A percentile compares a stretch with the other conserved stretches of the same genome.
These are phyloP conservation scores for Meloidogyne floridensis DNA, from an alignment of 1,140 invertebrate species.

Conservation along the genomic window DNA sequence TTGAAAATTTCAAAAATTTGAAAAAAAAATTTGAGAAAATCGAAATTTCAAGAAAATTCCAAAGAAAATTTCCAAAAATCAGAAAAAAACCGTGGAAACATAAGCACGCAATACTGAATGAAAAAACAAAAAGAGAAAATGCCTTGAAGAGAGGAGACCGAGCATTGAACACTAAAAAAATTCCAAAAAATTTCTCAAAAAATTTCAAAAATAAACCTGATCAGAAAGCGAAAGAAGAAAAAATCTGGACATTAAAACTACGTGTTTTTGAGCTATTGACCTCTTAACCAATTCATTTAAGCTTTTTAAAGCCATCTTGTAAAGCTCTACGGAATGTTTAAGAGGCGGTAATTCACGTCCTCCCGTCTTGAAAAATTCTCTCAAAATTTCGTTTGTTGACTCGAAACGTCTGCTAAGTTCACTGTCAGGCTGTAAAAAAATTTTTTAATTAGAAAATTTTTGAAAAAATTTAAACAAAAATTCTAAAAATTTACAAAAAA, in stretches of 20 bases:
- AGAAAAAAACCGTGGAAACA: slow-evolving; percentile 19
- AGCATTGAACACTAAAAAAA: slow-evolving; percentile 19
- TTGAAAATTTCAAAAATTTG: too few relatives aligned
- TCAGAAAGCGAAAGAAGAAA: slow-evolving; percentile 25
- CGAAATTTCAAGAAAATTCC: too few relatives aligned
- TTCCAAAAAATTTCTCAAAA: slow-evolving; percentile 8
- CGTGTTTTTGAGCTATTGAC: slow-evolving; percentile 31
- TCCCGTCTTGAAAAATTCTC: slow-evolving; percentile 32
- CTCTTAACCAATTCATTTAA: slow-evolving; percentile 29
- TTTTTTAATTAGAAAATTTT: neutral
- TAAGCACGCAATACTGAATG: slow-evolving; percentile 35
- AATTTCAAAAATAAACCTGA: slow-evolving; percentile 21
- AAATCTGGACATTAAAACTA: slow-evolving; percentile 31
- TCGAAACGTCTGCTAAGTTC: slow-evolving; percentile 15
- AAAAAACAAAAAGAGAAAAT: slow-evolving; percentile 30
- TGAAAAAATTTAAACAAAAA: too few relatives aligned
- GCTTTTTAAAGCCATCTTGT: slow-evolving; percentile 26
- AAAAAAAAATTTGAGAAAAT: too few relatives aligned
- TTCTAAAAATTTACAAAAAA: neutral
- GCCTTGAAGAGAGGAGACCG: slow-evolving; percentile 24
- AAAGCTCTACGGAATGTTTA: slow-evolving; percentile 8
- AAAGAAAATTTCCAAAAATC: too few relatives aligned
- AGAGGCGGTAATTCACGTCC: slow-evolving; percentile 18
- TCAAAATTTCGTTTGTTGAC: slow-evolving; percentile 25
- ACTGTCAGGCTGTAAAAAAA: neutral